Evolutionary conservation across 2,888 invertebrate species (phyloP), one percentile per base, ranked within the genome.

Genomic region (Agrotis exclamationis): DNA sequence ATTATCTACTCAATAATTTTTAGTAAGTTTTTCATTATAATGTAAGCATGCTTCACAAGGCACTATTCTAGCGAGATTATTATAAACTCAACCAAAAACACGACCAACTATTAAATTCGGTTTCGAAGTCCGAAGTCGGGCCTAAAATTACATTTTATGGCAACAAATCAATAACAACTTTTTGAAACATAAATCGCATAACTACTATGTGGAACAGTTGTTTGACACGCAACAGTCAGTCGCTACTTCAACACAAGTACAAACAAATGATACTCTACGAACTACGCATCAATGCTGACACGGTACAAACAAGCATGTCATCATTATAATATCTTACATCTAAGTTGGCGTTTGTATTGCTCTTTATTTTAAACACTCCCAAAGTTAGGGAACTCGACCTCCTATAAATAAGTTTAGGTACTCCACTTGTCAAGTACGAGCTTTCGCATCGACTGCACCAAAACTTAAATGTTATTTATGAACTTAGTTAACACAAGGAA

Each of bases 1-100:
- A 94, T 89, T 86, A 90, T 89, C 91, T 89, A 91, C 89, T 88
- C 87, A 87, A 87, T 89, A 88, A 87, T 67, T 89, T 90, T 89
- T 89, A 89, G 87, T 90, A 90, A 87, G 77, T 87, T 88, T 88
- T 83, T 79, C 79, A 89, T 86, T 90, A 91, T 90, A 92, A 88
- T 90, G 88, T 94, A 95, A 95, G 96, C 96, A 95, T 95, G 95
- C 95, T 90, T 95, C 93, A 93, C 94, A 96, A 96, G 96, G 96
- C 96, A 96, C 96, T 96, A 96, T 93, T 90, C 96, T 96, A 96
- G 95, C 94, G 93, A 95, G 93, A 94, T 93, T 91, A 88, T 85
- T 84, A 87, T 85, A 87, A 93, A 94, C 87, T 86, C 87, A 95
- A 92, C 85, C 76, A 80, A 89, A 91, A 89, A 92, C 88, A 85